A percentile compares a stretch with the other conserved stretches of the same genome.
phyloP scores from a whole-genome alignment of 2,888 invertebrate genomes.

The Hydropsyche betteni region DNA sequence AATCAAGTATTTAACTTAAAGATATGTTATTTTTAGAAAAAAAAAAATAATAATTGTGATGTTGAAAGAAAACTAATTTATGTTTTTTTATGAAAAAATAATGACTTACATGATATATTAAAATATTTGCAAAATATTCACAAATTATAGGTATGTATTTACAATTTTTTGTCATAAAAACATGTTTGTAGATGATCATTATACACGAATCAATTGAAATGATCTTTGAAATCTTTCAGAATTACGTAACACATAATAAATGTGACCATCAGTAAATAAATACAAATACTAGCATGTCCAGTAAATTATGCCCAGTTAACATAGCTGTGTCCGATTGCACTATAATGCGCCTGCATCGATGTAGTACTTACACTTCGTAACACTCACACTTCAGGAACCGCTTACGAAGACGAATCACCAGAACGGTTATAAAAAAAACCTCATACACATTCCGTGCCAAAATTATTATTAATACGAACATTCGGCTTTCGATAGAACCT shows the following conservation, averaged over 20 bases:
- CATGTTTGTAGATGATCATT: no score
- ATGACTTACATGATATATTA: no score
- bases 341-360: conserved; percentile 22
- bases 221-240: conserved; percentile 6
- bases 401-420: not conserved
- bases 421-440: conserved; percentile 1
- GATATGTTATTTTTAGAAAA: no score
- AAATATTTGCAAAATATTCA: no score
- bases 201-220: no score
- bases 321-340: conserved; percentile 27
- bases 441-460: not conserved
- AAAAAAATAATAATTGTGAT: no score
- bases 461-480: not conserved
- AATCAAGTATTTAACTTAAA: no score
- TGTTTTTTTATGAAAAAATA: no score
- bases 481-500: not conserved
- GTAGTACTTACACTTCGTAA: conserved; percentile 29
- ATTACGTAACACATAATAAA: conserved; percentile 18
- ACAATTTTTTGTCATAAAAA: no score
- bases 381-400: conserved; percentile 12
- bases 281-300: conserved; percentile 20
- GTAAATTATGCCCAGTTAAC: conserved; percentile 25
- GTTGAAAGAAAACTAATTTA: no score
- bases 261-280: conserved; percentile 9
- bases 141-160: no score